Evolutionary conservation across 2,113 vertebrate genomes (phyloP).

Genomic region (Gnathochromis pfefferi): DNA sequence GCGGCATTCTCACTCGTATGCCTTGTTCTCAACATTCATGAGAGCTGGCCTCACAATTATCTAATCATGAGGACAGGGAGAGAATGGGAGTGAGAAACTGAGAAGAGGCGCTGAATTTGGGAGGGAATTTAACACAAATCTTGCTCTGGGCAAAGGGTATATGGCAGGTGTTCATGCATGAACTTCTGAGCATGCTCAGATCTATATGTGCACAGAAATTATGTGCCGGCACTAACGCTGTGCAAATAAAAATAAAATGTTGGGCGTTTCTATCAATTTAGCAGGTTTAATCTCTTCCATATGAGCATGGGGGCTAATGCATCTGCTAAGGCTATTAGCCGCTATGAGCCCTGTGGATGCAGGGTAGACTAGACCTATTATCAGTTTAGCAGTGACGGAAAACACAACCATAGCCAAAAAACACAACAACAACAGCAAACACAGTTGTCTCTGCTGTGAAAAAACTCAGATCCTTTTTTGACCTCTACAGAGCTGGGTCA

Average conservation of each 20-base stretch:
- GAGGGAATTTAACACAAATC: background rate
- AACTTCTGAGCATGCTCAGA: background rate
- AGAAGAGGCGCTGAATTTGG: background rate
- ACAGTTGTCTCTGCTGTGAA: background rate
- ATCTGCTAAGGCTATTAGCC: slow-evolving; percentile 65
- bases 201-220: background rate
- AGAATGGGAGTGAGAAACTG: background rate
- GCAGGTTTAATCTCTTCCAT: slow-evolving; percentile 65
- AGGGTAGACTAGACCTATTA: slow-evolving; percentile 27
- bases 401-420: slow-evolving; percentile 12
- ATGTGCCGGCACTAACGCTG: background rate
- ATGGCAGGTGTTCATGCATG: background rate
- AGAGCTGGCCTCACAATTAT: slow-evolving; percentile 25
- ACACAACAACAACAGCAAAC: background rate
- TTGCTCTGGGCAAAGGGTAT: background rate
- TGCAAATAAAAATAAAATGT: background rate
- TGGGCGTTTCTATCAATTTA: slow-evolving; percentile 36
- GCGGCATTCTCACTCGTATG: background rate
- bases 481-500: slow-evolving; percentile 13
- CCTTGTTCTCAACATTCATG: slow-evolving; percentile 14
- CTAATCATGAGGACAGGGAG: background rate
- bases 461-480: background rate
- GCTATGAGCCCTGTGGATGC: slow-evolving; percentile 49
- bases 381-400: slow-evolving; percentile 31
- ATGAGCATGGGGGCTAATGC: slow-evolving; percentile 52